Base-by-base conservation (phyloP, 2,888 invertebrate species). In the Ectemnius continuus region DNA sequence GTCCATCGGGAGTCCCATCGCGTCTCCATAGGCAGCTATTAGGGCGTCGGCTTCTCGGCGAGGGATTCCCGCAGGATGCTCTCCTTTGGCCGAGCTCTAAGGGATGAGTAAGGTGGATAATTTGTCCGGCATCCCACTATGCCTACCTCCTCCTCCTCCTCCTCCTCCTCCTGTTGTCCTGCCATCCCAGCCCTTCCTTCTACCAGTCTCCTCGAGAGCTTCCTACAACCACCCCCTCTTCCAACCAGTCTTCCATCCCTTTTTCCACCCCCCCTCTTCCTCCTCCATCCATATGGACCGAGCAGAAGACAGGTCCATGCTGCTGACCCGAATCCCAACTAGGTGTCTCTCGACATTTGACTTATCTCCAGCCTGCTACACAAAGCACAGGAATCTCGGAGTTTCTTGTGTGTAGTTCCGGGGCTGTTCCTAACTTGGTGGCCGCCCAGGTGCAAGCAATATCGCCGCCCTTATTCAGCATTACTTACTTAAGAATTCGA, bases 321-420 rank as follows among this genome's bases (percentile, higher is more conserved):
- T 68, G 86, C 88, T 88, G 89, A 89, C 85, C 86, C 88, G 89
- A 89, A 89, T 89, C 86, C 84, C 81, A 88, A 89, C 82, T 87
- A 89, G 87, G 75, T 82, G 79, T 83, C 79, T 70, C 68, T 74
- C 84, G 73, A 83, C 75, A 75, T 82, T 84, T 79, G 80, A 78
- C 76, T 82, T 81, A 75, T 80, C 75, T 60, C 62, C 65, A 60
- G 66, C 61, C 66, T 52, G 65, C 58, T 57, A 57, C 47, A 46
- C 57, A 18, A 57, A 56, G 46, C 16, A 14, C 26, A 20, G 46
- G 52, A 67, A 71, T 63, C 60, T 48, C 48, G 45, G 56, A 11
- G 20, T 52, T 2, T 23, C 23, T 23, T 23, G 23, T 23, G 36
- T 23, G 28, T 56, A 65, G 58, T 59, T 23, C 2, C n/a, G n/a